Evolutionary conservation across 2,888 invertebrate species (phyloP).

Genomic region (Gnatocerus cornutus): DNA sequence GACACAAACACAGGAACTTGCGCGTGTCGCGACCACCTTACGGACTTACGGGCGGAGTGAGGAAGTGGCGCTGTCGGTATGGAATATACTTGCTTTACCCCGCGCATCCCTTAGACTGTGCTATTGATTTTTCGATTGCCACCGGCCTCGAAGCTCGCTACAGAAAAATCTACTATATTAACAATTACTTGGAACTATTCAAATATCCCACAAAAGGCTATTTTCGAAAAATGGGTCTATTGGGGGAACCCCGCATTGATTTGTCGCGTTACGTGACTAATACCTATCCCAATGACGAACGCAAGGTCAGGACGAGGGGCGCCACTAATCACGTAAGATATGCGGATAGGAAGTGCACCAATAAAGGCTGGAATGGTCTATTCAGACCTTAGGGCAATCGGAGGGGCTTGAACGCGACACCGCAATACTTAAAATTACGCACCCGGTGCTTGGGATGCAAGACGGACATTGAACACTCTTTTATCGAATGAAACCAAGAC

Average conservation of each 20-base stretch:
- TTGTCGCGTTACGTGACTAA: conserved; percentile 40
- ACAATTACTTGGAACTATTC: conserved; percentile 27
- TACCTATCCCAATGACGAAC: conserved; percentile 44
- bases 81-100: conserved; percentile 52
- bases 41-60: conserved; percentile 53
- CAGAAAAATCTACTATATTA: conserved; percentile 47
- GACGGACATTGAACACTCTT: conserved; percentile 6
- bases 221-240: too few species aligned
- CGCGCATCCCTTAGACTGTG: conserved; percentile 61
- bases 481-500: conserved; percentile 13
- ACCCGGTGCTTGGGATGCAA: conserved; percentile 5
- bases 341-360: conserved; percentile 4
- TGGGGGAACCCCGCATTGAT: conserved; percentile 38
- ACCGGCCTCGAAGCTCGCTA: conserved; percentile 58
- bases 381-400: conserved; percentile 17
- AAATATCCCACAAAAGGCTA: too few species aligned
- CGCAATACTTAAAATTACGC: conserved; percentile 10
- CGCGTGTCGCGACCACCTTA: conserved; percentile 51
- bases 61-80: conserved; percentile 54
- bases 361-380: conserved; percentile 28
- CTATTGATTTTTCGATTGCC: conserved; percentile 64
- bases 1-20: conserved; percentile 51
- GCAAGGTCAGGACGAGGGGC: conserved; percentile 38
- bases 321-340: conserved; percentile 23
- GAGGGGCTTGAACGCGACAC: conserved; percentile 15